A percentile compares a stretch with the other conserved stretches of the same genome.
Evolutionary conservation across 1,140 invertebrate genomes (phyloP).

Genomic region (Diuraphis noxia): DNA sequence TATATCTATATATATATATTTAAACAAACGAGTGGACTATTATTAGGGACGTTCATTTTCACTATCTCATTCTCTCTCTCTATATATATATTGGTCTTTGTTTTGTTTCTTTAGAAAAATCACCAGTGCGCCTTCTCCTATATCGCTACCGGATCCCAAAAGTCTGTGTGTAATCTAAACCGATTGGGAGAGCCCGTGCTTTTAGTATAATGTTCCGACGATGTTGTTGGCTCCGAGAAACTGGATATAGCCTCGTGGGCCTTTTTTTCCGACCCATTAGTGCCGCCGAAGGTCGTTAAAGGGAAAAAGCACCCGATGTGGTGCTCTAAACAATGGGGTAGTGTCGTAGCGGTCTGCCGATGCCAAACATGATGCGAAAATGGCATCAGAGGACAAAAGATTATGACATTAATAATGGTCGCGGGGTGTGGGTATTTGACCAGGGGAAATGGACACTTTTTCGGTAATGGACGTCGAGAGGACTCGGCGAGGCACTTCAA

Average conservation of each 20-base stretch:
- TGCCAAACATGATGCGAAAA: slow-evolving; percentile 24
- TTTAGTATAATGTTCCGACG: slow-evolving; percentile 40
- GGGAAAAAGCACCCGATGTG: not conserved
- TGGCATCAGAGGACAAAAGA: slow-evolving; percentile 32
- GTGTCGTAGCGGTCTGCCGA: not conserved
- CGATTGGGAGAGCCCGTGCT: slow-evolving; percentile 32
- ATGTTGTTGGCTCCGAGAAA: slow-evolving; percentile 17
- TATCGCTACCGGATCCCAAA: not conserved
- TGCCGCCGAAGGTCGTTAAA: slow-evolving; percentile 19
- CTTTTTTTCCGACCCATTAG: slow-evolving; percentile 49
- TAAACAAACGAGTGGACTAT: not conserved
- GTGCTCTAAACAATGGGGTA: not conserved
- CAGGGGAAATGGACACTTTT: slow-evolving; percentile 31
- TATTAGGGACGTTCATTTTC: not conserved
- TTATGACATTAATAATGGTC: slow-evolving; percentile 30
- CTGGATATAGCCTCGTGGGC: slow-evolving; percentile 37
- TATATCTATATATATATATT: not conserved
- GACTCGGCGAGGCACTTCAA: slow-evolving; percentile 11
- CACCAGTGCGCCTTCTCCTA: not conserved
- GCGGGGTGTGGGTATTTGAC: not conserved
- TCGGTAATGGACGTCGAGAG: slow-evolving; percentile 41
- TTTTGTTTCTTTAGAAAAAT: not conserved
- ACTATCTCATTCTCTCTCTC: not conserved
- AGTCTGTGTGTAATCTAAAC: slow-evolving; percentile 40
- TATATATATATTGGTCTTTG: not conserved